Evolutionary conservation across 2,113 vertebrate genomes (phyloP).

Genomic region (Hiodon tergisus): DNA sequence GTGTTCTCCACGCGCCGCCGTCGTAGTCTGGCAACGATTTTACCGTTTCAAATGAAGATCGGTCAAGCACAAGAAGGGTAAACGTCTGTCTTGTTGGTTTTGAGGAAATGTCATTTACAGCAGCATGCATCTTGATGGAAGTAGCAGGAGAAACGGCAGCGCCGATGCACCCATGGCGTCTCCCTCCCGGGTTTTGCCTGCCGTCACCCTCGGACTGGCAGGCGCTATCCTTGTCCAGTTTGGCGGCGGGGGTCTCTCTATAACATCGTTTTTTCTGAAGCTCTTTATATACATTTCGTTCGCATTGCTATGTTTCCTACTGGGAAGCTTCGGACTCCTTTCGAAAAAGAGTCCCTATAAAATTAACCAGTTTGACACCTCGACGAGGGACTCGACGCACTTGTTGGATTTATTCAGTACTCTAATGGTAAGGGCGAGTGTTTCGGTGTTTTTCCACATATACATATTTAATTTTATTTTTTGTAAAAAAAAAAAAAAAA

Average conservation of each 20-base stretch:
- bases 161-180: conserved; percentile 49
- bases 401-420: conserved; percentile 54
- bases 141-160: conserved; percentile 43
- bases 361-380: conserved; percentile 53
- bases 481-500: too few relatives aligned
- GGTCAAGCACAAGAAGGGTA: conserved; percentile 31
- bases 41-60: conserved; percentile 30
- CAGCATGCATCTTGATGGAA: conserved; percentile 52
- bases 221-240: conserved; percentile 60
- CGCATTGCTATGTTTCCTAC: conserved; percentile 62
- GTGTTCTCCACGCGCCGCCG: not conserved
- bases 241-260: conserved; percentile 57
- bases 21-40: not conserved
- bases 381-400: conserved; percentile 39
- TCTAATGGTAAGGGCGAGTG: conserved; percentile 54
- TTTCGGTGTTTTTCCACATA: conserved; percentile 12
- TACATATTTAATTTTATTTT: too few relatives aligned
- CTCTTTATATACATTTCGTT: conserved; percentile 67
- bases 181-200: conserved; percentile 54
- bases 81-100: conserved; percentile 29
- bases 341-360: conserved; percentile 59
- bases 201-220: conserved; percentile 56
- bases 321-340: conserved; percentile 60
- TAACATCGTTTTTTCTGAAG: conserved; percentile 66
- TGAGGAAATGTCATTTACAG: conserved; percentile 51